These are phyloP conservation scores for Scaptomyza graminum DNA, from an alignment of 1,140 invertebrate genomes.

Conservation along the genomic window DNA sequence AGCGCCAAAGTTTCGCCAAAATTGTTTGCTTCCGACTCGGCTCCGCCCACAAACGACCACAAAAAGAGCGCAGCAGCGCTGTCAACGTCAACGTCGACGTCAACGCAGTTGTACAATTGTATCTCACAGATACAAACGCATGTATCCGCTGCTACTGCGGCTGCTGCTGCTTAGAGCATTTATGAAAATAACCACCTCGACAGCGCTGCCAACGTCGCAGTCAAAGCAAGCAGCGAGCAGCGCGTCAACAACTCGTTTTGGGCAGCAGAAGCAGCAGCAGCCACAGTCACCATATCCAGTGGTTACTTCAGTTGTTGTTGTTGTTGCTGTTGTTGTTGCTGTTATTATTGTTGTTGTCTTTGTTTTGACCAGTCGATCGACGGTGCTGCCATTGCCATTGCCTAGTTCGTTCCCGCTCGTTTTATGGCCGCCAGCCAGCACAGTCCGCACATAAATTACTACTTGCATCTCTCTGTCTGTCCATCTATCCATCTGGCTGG, in stretches of 20 bases:
- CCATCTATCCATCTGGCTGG: constrained; percentile 7
- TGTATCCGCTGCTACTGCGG: constrained; percentile 13
- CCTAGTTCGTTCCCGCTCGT: constrained; percentile 44
- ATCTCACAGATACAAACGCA: constrained; percentile 55
- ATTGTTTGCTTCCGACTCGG: constrained; percentile 47
- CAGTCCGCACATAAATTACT: constrained; percentile 74
- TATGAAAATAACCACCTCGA: constrained; percentile 61
- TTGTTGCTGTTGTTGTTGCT: constrained; percentile 13
- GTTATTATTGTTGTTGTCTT: constrained; percentile 50
- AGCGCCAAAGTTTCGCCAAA: constrained; percentile 58
- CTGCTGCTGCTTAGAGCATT: constrained; percentile 55
- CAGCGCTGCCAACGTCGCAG: constrained; percentile 30
- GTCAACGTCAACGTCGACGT: constrained; percentile 35
- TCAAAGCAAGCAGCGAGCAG: constrained; percentile 1
- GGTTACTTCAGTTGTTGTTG: constrained; percentile 37
- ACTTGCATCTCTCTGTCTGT: constrained; percentile 38
- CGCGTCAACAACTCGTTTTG: constrained; percentile 66
- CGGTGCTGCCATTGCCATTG: constrained; percentile 40
- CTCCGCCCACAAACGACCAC: constrained; percentile 63
- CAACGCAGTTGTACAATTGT: constrained; percentile 45
- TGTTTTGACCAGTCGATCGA: constrained; percentile 78
- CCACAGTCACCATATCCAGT: constrained; percentile 23
- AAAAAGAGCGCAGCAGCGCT: constrained; percentile 40
- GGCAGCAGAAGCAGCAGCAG: constrained; percentile 34
- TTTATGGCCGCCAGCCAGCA: constrained; percentile 67